phyloP scores from a whole-genome alignment of 2,797 vertebrate species.

The Tragelaphus eurycerus region DNA sequence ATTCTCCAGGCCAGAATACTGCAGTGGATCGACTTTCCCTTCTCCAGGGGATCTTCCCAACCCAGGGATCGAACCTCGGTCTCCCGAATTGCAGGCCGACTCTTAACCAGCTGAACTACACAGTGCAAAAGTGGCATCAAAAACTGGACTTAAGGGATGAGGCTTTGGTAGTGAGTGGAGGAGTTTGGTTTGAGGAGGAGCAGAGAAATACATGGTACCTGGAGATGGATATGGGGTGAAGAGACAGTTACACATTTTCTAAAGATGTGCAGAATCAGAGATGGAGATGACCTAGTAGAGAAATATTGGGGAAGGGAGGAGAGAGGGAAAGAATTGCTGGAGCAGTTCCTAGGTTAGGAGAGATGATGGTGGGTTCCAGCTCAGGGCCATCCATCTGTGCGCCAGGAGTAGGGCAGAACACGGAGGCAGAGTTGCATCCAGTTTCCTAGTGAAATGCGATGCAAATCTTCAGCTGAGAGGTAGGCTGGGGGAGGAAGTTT shows the following conservation, averaged over 20 bases:
- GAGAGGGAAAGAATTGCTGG: not conserved
- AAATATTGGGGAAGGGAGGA: not conserved
- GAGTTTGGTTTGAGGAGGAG: not conserved
- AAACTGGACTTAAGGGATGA: not conserved
- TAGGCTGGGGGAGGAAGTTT: too few relatives aligned
- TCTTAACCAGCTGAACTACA: not conserved
- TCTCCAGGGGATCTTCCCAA: not conserved
- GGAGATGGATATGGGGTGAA: not conserved
- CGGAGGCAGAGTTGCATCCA: rapidly evolving
- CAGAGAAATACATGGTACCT: too few relatives aligned
- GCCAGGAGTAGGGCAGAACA: not conserved
- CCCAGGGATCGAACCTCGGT: not conserved
- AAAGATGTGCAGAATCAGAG: not conserved
- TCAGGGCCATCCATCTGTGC: not conserved
- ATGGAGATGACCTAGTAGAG: not conserved
- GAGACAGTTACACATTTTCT: not conserved
- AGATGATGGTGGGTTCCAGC: not conserved
- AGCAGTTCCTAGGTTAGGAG: not conserved
- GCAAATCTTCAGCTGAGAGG: not conserved
- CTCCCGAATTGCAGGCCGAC: rapidly evolving
- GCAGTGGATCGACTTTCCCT: not conserved
- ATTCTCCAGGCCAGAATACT: not conserved
- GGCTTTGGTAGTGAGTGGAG: not conserved
- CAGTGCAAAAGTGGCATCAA: rapidly evolving
- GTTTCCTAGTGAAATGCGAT: not conserved